phyloP scores from a whole-genome alignment of 2,797 vertebrate genomes.

The Furcifer pardalis region DNA sequence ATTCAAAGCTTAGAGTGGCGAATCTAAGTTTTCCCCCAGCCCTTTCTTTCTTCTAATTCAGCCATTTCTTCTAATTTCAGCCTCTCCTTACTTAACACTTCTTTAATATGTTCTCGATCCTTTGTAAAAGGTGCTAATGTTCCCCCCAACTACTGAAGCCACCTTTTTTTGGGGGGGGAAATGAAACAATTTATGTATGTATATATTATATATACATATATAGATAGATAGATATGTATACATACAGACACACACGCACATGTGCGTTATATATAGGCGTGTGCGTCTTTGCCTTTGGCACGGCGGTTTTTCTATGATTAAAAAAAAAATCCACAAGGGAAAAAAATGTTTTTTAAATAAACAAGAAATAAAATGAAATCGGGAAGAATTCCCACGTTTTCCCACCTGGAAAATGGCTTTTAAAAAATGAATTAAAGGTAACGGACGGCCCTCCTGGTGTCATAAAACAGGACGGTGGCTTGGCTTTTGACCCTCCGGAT shows the following conservation, averaged over 20 bases:
- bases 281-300: constrained; percentile 76
- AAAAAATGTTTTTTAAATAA: constrained; percentile 48
- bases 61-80: no score
- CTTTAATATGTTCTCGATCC: neutral
- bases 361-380: constrained; percentile 37
- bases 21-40: constrained; percentile 53
- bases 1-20: constrained; percentile 33
- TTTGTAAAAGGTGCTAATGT: constrained; percentile 78
- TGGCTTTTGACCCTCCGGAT: neutral
- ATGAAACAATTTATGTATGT: constrained; percentile 58
- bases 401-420: constrained; percentile 75
- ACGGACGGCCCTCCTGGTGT: constrained; percentile 18
- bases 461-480: neutral
- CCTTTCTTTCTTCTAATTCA: constrained; percentile 28
- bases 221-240: constrained; percentile 63
- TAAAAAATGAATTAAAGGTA: constrained; percentile 44
- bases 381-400: constrained; percentile 49
- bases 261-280: no score
- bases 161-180: constrained; percentile 66
- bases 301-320: constrained; percentile 75
- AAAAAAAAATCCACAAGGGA: constrained; percentile 55
- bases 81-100: no score
- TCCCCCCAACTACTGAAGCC: constrained; percentile 74
- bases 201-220: constrained; percentile 54
- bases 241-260: no score